These are phyloP conservation scores for Tympanoctomys barrerae DNA, from an alignment of 2,797 vertebrate species.

Conservation along the genomic window DNA sequence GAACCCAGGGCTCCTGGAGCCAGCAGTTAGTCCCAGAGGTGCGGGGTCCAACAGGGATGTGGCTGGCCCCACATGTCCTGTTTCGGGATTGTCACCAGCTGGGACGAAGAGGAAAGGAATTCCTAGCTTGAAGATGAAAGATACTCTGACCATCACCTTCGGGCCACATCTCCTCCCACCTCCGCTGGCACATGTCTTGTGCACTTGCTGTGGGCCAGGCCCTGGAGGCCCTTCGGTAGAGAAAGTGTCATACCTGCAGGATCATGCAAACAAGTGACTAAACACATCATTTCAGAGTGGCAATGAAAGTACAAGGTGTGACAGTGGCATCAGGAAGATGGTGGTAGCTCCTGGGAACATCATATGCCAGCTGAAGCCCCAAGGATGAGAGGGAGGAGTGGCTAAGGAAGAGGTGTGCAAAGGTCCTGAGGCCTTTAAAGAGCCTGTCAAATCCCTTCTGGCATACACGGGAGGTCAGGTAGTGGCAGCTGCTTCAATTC, in stretches of 20 bases:
- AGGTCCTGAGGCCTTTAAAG: neutral
- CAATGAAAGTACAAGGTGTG: neutral
- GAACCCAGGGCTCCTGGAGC: neutral
- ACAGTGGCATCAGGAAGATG: neutral
- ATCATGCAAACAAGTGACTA: neutral
- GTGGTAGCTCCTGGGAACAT: neutral
- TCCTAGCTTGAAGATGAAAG: neutral
- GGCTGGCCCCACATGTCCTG: neutral
- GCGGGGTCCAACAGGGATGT: neutral
- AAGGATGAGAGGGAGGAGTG: neutral
- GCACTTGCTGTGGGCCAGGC: conserved; percentile 1
- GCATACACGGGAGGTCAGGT: neutral
- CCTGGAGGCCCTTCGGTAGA: neutral
- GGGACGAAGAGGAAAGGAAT: neutral
- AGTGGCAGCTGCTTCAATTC: neutral
- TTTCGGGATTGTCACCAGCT: neutral
- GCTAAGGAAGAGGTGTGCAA: neutral
- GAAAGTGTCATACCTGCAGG: neutral
- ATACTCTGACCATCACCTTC: neutral
- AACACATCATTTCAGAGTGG: neutral
- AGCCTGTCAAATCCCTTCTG: neutral
- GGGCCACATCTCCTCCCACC: too few relatives aligned
- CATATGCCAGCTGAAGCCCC: neutral
- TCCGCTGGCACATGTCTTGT: neutral
- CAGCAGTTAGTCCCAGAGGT: neutral